Base-by-base conservation (phyloP, 2,113 vertebrate genomes). In the Saccopteryx bilineata region DNA sequence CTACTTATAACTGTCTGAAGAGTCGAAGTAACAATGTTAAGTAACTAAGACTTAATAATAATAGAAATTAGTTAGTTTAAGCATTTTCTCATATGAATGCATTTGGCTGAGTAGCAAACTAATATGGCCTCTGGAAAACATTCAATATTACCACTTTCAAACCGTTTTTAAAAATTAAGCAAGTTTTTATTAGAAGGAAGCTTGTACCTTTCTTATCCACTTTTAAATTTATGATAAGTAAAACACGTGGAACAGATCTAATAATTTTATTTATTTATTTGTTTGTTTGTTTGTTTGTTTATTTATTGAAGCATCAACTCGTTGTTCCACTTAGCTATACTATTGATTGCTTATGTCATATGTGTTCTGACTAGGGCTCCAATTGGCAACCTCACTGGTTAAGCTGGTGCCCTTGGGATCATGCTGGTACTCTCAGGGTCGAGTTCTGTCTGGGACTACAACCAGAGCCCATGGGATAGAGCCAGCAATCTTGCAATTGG, bases 1-100 rank as follows among this genome's bases (percentile, higher is more conserved):
- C 5, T 80, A 7, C 33, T 87, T 69, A 95, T 91, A 81, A 33
- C 95, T 66, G 76, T 89, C n/a, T 86, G 31, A 75, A 90, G 46
- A 74, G 17, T 92, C 33, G 71, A 10, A 66, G 9, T 48, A 72
- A 23, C 39, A 68, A 28, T 46, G 58, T 81, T 68, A 82, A 81
- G 39, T 39, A 39, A 28, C 12, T 54, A 74, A 82, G 9, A 12
- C 68, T 93, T 92, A 92, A 91, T 80, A 54, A 56, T 86, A 87
- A 66, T 33, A 89, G 39, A 10, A 93, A 84, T 81, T 95, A 87
- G 19, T 7, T 60, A 24, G 18, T 69, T 84, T 61, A 87, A 68
- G 15, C 7, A 85, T 71, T 94, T 92, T 90, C 19, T 79, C 60
- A 9, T 68, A 90, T 26, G 54, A 75, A 84, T 65, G 10, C 11